Conservation (phyloP, 2,113 vertebrate genomes). For the Podilymbus podiceps region DNA sequence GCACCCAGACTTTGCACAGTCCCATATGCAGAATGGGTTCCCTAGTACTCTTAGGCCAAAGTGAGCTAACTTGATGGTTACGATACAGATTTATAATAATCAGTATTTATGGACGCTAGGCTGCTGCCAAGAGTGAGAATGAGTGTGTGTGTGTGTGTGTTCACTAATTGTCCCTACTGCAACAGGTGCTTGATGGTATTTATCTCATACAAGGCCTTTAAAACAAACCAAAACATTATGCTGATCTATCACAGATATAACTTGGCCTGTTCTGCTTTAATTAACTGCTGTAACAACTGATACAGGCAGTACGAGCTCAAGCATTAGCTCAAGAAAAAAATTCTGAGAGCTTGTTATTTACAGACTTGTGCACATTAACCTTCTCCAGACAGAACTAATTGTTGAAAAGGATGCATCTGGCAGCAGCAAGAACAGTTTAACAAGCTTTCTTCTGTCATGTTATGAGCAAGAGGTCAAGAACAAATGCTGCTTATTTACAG, state of each 20-base stretch:
- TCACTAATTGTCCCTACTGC: neutral
- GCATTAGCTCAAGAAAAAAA: neutral
- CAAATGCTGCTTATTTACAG: neutral
- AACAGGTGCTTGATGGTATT: neutral
- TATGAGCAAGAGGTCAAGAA: neutral
- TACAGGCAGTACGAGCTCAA: neutral
- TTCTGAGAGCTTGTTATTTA: neutral
- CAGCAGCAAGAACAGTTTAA: neutral
- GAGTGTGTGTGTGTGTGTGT: too few species aligned
- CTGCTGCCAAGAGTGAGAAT: neutral
- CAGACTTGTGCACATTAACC: neutral
- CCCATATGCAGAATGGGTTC: neutral
- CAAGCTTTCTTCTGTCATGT: neutral
- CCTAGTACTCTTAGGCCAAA: neutral
- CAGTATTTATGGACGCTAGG: neutral
- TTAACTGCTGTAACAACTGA: neutral
- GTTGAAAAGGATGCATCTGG: neutral
- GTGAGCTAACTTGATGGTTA: neutral
- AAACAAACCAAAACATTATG: neutral
- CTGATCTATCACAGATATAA: neutral
- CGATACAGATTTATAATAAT: neutral
- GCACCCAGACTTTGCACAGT: neutral
- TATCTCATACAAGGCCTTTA: neutral
- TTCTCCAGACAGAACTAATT: neutral
- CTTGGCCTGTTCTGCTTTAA: neutral